phyloP scores from a whole-genome alignment of 2,113 vertebrate genomes.

The Hippocampus zosterae region DNA sequence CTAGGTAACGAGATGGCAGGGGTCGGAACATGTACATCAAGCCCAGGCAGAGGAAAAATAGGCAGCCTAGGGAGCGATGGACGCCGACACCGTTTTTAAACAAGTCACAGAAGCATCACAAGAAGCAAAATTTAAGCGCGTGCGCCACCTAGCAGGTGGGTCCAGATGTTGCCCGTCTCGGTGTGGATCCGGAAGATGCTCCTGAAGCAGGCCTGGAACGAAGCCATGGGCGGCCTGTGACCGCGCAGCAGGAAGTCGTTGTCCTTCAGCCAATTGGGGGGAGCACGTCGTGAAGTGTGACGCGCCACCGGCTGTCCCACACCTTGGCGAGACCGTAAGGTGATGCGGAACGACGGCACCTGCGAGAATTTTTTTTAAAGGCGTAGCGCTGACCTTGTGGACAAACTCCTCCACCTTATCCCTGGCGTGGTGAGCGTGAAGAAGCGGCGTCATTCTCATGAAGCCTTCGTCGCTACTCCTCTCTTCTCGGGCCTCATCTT shows the following conservation, averaged over 20 bases:
- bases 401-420: slow-evolving; percentile 98
- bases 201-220: slow-evolving; percentile 95
- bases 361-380: too few species aligned
- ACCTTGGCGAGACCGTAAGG: slow-evolving; percentile 68
- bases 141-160: slow-evolving; percentile 85
- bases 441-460: slow-evolving; percentile 90
- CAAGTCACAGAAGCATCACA: background rate
- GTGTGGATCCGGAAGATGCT: slow-evolving; percentile 99
- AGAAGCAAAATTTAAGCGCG: background rate
- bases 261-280: slow-evolving; percentile 95
- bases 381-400: slow-evolving; percentile 80
- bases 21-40: slow-evolving; percentile 81
- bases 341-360: background rate
- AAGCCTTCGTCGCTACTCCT: slow-evolving; percentile 84
- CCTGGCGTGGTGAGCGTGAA: slow-evolving; percentile 98
- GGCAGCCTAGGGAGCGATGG: slow-evolving; percentile 55
- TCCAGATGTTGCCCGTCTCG: slow-evolving; percentile 99
- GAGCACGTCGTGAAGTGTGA: slow-evolving; percentile 93
- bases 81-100: background rate
- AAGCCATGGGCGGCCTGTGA: slow-evolving; percentile 97
- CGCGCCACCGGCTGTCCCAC: slow-evolving; percentile 97
- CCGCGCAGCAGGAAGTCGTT: slow-evolving; percentile 94
- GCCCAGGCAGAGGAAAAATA: slow-evolving; percentile 94
- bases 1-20: too few species aligned
- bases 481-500: slow-evolving; percentile 47